A percentile compares a stretch with the other conserved stretches of the same genome.
Evolutionary conservation across 2,113 vertebrate species (phyloP).

Genomic region (Paralichthys olivaceus): DNA sequence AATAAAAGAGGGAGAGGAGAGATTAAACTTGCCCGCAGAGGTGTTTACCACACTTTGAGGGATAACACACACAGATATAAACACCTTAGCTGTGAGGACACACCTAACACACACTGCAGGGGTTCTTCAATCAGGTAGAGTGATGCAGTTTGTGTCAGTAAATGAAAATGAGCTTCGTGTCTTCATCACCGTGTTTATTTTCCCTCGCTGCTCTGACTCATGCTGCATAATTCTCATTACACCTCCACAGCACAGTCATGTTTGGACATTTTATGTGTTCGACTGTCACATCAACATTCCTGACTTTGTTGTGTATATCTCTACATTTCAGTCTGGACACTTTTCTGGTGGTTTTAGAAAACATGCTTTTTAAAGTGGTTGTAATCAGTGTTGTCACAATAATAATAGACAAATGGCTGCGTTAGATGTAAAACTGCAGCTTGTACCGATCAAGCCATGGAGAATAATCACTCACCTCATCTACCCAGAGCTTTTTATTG

Average conservation of each 20-base stretch:
- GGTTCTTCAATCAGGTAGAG: conserved; percentile 35
- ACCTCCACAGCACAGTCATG: conserved; percentile 30
- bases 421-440: too few species aligned
- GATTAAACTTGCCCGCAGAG: conserved; percentile 47
- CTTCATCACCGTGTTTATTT: conserved; percentile 56
- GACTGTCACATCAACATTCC: conserved; percentile 34
- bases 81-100: neutral
- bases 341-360: too few species aligned
- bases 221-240: conserved; percentile 20
- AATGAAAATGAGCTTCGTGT: conserved; percentile 48
- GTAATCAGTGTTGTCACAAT: too few species aligned
- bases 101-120: conserved; percentile 24
- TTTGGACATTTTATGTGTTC: conserved; percentile 10
- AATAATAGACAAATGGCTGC: too few species aligned
- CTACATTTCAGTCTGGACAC: too few species aligned
- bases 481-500: too few species aligned
- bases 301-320: too few species aligned
- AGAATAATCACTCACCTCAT: too few species aligned
- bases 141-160: conserved; percentile 53
- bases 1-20: conserved; percentile 41
- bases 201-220: conserved; percentile 48
- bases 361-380: too few species aligned
- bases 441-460: too few species aligned
- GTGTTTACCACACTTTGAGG: conserved; percentile 56
- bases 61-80: conserved; percentile 22